Evolutionary conservation across 2,113 vertebrate species (phyloP), one percentile per base, ranked within the genome.

Genomic region (Oriolus oriolus): DNA sequence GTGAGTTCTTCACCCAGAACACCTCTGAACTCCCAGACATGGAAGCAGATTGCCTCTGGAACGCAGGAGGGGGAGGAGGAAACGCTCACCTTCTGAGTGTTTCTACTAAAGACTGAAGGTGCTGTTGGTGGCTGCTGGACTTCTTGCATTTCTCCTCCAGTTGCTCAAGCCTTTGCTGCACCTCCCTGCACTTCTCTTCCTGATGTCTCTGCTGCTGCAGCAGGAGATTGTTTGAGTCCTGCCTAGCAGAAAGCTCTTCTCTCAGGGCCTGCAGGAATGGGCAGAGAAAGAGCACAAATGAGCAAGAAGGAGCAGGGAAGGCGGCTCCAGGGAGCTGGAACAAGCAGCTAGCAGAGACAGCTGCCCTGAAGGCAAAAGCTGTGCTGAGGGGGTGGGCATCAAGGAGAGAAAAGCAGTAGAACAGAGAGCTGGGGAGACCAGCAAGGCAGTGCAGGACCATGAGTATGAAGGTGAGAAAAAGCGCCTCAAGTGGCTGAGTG

Each of bases 161-260:
- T 60, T 97, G 97, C 73, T 98, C 98, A 27, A 98, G 95, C 44
- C 86, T 96, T 73, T 98, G 97, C 90, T 98, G 97, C 95, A 99
- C 97, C 73, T 91, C 95, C 61, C 92, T 95, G 53, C 98, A 97
- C 28, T 97, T 95, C 68, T 98, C 97, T 19, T 97, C 97, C 87
- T 98, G 98, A 64, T 97, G 96, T 66, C 91, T 90, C 44, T 98
- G 95, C 75, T 98, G 98, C 69, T 98, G 97, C 73, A 97, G 96
- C 87, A 98, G 83, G 61, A 60, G 49, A 56, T 17, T 87, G 73
- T 97, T 49, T 9, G 96, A 94, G 56, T 96, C 93, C 57, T 97
- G 96, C 74, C 93, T 97, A 71, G 93, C 89, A 63, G 92, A 96
- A 70, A 98, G 97, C 78, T 98, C 97, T 90, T 98, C 96, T 79